These are phyloP conservation scores for Noctua janthina DNA, from an alignment of 2,888 invertebrate genomes.

Conservation along the genomic window DNA sequence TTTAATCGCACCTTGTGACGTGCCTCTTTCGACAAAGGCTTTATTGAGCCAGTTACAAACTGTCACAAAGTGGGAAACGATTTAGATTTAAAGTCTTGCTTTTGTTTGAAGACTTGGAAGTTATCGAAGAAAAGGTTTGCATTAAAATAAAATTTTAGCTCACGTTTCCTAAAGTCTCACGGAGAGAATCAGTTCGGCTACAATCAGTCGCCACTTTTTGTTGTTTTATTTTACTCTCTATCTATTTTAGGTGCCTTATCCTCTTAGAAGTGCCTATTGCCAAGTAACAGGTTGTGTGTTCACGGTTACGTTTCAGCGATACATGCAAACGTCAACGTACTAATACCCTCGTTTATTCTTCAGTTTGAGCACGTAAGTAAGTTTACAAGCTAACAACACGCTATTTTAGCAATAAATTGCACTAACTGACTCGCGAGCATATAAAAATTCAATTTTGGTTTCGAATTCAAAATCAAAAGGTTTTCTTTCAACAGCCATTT, in stretches of 20 bases:
- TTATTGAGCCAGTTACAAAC: conserved; percentile 63
- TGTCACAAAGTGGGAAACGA: conserved; percentile 47
- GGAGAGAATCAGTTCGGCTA: background rate
- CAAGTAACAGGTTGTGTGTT: background rate
- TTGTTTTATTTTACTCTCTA: background rate
- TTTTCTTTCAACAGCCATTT: too few relatives aligned
- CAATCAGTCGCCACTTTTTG: background rate
- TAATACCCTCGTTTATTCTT: background rate
- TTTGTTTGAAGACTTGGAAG: conserved; percentile 18
- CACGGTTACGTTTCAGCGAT: background rate
- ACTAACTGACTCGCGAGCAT: background rate
- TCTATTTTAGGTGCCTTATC: background rate
- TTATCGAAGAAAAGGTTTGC: background rate
- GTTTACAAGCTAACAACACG: background rate
- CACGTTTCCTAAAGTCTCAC: background rate
- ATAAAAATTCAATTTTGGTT: background rate
- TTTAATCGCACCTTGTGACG: conserved; percentile 67
- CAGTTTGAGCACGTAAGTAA: background rate
- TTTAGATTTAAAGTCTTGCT: conserved; percentile 61
- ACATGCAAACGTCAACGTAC: background rate
- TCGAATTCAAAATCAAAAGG: background rate
- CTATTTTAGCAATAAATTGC: background rate
- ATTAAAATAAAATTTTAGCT: background rate
- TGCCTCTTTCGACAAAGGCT: conserved; percentile 58
- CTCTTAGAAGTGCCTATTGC: background rate